phyloP scores from a whole-genome alignment of 2,113 vertebrate genomes.

The Ctenomys sociabilis region DNA sequence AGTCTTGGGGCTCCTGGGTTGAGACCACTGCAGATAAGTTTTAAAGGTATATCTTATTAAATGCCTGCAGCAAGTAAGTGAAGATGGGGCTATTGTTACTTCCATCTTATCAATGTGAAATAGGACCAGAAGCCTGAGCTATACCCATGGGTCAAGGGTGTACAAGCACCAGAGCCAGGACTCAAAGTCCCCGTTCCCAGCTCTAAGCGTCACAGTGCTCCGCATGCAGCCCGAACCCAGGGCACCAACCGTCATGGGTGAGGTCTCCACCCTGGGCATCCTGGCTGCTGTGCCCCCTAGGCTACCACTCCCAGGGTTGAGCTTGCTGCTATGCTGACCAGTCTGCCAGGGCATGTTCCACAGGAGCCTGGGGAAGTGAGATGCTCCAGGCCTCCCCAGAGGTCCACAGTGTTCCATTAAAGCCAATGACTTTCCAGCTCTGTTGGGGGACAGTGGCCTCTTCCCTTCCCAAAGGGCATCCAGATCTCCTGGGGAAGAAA shows the following conservation, averaged over 20 bases:
- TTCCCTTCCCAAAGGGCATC: background rate
- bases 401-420: background rate
- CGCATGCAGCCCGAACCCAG: background rate
- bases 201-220: background rate
- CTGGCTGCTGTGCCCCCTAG: background rate
- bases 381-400: background rate
- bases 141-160: no score
- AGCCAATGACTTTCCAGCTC: background rate
- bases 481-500: background rate
- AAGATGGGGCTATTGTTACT: background rate
- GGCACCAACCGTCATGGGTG: background rate
- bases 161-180: background rate
- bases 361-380: fast-evolving
- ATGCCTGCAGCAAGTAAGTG: background rate
- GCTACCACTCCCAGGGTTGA: background rate
- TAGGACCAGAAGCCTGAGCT: background rate
- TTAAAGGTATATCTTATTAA: background rate
- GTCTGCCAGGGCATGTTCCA: background rate
- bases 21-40: background rate
- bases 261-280: background rate
- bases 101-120: background rate
- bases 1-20: background rate
- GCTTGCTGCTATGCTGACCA: background rate
- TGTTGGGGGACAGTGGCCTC: background rate
- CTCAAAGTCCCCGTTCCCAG: background rate